phyloP scores from a whole-genome alignment of 2,797 vertebrate species.

The Centroberyx gerrardi region DNA sequence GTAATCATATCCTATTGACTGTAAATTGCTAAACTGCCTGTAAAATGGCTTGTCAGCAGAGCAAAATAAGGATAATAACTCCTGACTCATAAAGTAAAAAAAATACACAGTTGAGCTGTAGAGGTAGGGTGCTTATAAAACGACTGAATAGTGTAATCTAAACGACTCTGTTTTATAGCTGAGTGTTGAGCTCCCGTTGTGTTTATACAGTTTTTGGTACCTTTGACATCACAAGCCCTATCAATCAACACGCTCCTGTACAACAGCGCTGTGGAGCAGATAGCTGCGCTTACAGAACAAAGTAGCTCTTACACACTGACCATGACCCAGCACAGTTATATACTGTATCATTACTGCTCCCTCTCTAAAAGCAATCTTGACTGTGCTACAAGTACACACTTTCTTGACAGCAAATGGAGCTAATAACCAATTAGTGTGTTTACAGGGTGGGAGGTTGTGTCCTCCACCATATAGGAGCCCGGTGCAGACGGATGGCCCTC shows the following conservation, averaged over 20 bases:
- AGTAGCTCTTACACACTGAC: conserved; percentile 15
- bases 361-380: conserved; percentile 29
- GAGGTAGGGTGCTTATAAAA: too few species aligned
- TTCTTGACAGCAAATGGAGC: conserved; percentile 61
- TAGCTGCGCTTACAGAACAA: conserved; percentile 14
- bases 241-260: neutral
- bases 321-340: conserved; percentile 17
- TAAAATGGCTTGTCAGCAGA: too few species aligned
- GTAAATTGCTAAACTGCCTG: too few species aligned
- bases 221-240: neutral
- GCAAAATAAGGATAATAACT: too few species aligned
- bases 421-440: conserved; percentile 78
- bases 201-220: neutral
- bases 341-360: conserved; percentile 20
- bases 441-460: conserved; percentile 40
- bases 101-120: too few species aligned
- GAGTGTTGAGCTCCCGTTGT: neutral
- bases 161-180: too few species aligned
- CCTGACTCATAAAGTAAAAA: too few species aligned
- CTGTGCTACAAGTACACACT: conserved; percentile 18
- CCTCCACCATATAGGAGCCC: conserved; percentile 33
- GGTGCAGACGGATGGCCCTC: conserved; percentile 26
- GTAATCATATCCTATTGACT: too few species aligned
- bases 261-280: conserved; percentile 7
- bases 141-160: too few species aligned